phyloP scores from a whole-genome alignment of 1,140 invertebrate species.

The Ditylenchus dipsaci region DNA sequence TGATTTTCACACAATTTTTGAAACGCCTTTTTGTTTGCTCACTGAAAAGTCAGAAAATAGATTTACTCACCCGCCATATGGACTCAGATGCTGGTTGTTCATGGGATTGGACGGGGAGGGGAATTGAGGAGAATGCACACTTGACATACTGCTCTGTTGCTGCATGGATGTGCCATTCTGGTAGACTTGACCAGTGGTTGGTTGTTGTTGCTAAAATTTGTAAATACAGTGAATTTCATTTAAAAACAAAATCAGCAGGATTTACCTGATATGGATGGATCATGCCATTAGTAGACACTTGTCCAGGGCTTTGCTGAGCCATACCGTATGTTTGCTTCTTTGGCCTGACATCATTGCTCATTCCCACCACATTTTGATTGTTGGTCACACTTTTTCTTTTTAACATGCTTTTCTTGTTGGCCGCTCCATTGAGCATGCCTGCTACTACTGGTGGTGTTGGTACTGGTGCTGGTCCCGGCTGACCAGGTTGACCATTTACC shows the following conservation, averaged over 20 bases:
- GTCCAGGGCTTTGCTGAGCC: neutral
- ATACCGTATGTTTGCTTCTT: neutral
- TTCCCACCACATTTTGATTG: neutral
- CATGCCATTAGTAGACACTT: too few species aligned
- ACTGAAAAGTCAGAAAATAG: too few species aligned
- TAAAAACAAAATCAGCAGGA: too few species aligned
- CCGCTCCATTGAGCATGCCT: neutral
- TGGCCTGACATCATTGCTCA: neutral
- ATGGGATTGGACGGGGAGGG: neutral
- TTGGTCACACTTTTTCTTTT: neutral
- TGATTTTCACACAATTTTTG: too few species aligned
- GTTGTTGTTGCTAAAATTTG: neutral
- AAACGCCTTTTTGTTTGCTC: too few species aligned
- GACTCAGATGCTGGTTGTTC: slow-evolving; percentile 1
- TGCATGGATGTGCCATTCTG: neutral
- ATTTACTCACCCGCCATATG: neutral
- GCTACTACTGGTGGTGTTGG: too few species aligned
- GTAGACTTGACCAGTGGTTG: neutral
- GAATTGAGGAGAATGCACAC: neutral
- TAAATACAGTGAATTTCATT: too few species aligned
- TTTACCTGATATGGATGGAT: too few species aligned
- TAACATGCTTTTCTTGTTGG: neutral
- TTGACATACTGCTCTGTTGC: neutral
- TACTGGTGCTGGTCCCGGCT: neutral
- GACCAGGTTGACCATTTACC: neutral